These are phyloP conservation scores for Pogoniulus pusillus DNA, from an alignment of 2,797 vertebrate species.

Conservation along the genomic window DNA sequence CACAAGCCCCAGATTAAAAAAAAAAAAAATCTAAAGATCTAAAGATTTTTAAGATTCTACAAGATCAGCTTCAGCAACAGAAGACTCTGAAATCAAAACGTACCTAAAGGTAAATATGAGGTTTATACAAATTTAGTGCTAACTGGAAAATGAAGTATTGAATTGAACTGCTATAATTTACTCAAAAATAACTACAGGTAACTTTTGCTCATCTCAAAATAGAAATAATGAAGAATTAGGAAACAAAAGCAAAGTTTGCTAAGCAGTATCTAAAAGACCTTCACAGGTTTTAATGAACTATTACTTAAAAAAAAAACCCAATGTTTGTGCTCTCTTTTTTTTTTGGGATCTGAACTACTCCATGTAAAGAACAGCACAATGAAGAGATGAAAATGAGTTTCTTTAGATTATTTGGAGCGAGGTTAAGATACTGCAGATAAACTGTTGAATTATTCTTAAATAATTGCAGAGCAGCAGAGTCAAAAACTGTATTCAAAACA, in stretches of 20 bases:
- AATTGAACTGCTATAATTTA: not conserved
- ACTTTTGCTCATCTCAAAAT: not conserved
- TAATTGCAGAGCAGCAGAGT: not conserved
- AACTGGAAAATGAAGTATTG: not conserved
- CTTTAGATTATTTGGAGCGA: not conserved
- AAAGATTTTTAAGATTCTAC: not conserved
- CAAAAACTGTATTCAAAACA: not conserved
- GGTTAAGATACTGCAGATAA: not conserved
- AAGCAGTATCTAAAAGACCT: not conserved
- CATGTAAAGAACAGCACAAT: not conserved
- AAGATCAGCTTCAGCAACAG: not conserved
- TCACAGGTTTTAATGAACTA: not conserved
- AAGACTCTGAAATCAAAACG: not conserved
- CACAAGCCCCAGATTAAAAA: not conserved
- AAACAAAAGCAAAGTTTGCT: not conserved
- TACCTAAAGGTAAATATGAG: not conserved
- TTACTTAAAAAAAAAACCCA: not conserved
- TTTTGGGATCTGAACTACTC: not conserved
- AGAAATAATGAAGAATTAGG: not conserved
- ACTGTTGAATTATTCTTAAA: not conserved
- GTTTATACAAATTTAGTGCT: not conserved
- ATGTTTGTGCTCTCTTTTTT: not conserved
- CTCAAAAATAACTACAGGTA: not conserved
- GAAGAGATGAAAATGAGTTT: not conserved
- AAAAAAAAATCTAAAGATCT: not conserved